phyloP scores from a whole-genome alignment of 1,140 invertebrate species.

The Drosophila bocqueti region DNA sequence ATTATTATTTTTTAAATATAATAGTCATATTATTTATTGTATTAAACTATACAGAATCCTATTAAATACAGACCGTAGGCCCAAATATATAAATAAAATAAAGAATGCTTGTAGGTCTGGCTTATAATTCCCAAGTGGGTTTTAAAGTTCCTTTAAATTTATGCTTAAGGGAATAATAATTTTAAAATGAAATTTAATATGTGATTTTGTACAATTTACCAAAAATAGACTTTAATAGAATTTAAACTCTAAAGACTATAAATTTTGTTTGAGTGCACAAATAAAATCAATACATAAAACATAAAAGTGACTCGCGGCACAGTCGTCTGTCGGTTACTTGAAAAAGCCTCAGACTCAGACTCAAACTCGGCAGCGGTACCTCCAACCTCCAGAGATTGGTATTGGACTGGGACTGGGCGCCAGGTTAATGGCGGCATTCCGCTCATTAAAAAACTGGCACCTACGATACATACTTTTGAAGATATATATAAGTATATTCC shows the following conservation, averaged over 20 bases:
- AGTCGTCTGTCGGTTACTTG: slow-evolving; percentile 58
- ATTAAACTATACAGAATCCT: too few relatives aligned
- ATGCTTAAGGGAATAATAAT: neutral
- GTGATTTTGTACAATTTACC: neutral
- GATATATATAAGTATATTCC: neutral
- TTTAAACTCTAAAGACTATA: neutral
- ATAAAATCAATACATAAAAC: slow-evolving; percentile 82
- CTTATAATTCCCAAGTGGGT: too few relatives aligned
- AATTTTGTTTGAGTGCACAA: slow-evolving; percentile 44
- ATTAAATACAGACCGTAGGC: too few relatives aligned
- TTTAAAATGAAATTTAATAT: neutral
- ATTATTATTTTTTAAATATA: too few relatives aligned
- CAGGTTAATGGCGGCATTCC: slow-evolving; percentile 29
- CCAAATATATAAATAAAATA: too few relatives aligned
- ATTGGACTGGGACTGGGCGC: slow-evolving; percentile 30
- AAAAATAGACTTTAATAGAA: neutral
- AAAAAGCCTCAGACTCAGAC: slow-evolving; percentile 47
- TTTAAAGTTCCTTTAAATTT: too few relatives aligned
- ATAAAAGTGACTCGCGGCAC: slow-evolving; percentile 67
- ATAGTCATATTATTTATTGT: too few relatives aligned
- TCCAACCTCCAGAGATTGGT: slow-evolving; percentile 11
- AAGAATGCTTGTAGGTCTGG: too few relatives aligned
- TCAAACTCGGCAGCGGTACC: slow-evolving; percentile 20
- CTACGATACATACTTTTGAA: neutral
- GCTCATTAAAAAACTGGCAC: slow-evolving; percentile 15